Conservation (phyloP, 1,140 invertebrate genomes). For the Mactra quadrangularis region DNA sequence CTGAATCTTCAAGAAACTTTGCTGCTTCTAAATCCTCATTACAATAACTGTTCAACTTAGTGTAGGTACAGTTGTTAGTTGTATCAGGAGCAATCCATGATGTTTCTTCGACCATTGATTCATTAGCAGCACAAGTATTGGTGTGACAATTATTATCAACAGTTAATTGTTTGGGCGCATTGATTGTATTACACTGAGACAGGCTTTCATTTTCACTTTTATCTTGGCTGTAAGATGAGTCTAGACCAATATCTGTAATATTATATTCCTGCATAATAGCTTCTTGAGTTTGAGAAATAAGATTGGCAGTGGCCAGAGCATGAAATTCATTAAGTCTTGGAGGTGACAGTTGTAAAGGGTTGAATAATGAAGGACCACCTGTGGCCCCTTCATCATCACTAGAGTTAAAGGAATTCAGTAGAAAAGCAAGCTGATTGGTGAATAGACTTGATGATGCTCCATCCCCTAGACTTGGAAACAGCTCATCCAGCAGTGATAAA, state of each 20-base stretch:
- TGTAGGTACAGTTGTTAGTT: too few species aligned
- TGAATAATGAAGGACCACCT: slow-evolving; percentile 33
- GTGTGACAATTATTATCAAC: too few species aligned
- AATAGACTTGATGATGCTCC: slow-evolving; percentile 1
- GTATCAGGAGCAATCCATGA: too few species aligned
- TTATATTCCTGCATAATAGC: slow-evolving; percentile 61
- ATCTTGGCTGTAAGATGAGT: neutral
- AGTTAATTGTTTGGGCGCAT: too few species aligned
- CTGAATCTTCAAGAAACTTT: too few species aligned
- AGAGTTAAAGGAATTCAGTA: slow-evolving; percentile 3
- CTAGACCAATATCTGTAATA: slow-evolving; percentile 25
- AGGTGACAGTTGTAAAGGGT: slow-evolving; percentile 29
- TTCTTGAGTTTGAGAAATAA: slow-evolving; percentile 58
- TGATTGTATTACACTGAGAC: too few species aligned
- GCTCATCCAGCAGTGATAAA: slow-evolving; percentile 27
- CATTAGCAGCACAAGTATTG: too few species aligned
- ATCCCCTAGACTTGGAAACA: slow-evolving; percentile 43
- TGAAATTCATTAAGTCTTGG: slow-evolving; percentile 52
- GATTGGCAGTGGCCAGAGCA: slow-evolving; percentile 38
- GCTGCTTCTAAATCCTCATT: too few species aligned
- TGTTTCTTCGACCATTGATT: too few species aligned
- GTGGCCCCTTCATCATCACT: slow-evolving; percentile 26
- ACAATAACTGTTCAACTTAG: too few species aligned
- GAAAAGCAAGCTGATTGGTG: slow-evolving; percentile 39
- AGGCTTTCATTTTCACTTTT: neutral